A percentile compares a stretch with the other conserved stretches of the same genome.
Evolutionary conservation across 2,888 invertebrate species (phyloP).

Genomic region (Melanargia galathea): DNA sequence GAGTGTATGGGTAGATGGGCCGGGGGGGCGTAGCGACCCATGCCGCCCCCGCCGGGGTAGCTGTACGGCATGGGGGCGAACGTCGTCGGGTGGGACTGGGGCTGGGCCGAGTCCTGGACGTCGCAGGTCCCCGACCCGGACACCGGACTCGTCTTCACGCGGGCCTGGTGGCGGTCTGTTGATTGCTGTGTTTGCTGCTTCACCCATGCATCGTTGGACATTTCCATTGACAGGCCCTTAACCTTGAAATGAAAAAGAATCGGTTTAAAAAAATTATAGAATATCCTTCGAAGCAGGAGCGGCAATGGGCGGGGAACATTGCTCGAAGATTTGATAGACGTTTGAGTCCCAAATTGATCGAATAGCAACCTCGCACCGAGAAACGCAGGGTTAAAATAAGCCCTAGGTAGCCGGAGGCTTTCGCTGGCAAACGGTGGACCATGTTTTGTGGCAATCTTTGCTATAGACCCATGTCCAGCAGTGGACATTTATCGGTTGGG

Average conservation of each 20-base stretch:
- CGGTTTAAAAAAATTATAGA: not conserved
- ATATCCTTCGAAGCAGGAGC: not conserved
- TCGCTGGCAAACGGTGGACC: no score
- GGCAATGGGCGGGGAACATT: no score
- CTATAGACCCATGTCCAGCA: no score
- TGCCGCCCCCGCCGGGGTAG: conserved; percentile 61
- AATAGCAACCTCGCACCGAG: no score
- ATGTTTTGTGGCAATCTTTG: no score
- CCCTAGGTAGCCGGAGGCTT: no score
- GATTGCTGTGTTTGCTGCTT: conserved; percentile 75
- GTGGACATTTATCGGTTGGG: no score
- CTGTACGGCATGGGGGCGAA: conserved; percentile 73
- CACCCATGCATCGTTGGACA: conserved; percentile 78
- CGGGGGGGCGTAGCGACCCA: conserved; percentile 79
- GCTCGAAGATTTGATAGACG: no score
- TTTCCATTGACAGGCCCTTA: conserved; percentile 78
- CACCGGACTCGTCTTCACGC: conserved; percentile 75
- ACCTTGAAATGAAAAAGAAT: conserved; percentile 56
- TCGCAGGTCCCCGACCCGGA: conserved; percentile 73
- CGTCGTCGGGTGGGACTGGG: conserved; percentile 65
- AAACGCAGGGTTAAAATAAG: no score
- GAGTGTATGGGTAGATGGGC: conserved; percentile 83
- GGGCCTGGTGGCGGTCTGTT: conserved; percentile 69
- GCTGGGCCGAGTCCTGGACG: conserved; percentile 83
- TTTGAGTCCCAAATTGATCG: no score